Base-by-base conservation (phyloP, 2,113 vertebrate genomes). In the Grantiella picta region DNA sequence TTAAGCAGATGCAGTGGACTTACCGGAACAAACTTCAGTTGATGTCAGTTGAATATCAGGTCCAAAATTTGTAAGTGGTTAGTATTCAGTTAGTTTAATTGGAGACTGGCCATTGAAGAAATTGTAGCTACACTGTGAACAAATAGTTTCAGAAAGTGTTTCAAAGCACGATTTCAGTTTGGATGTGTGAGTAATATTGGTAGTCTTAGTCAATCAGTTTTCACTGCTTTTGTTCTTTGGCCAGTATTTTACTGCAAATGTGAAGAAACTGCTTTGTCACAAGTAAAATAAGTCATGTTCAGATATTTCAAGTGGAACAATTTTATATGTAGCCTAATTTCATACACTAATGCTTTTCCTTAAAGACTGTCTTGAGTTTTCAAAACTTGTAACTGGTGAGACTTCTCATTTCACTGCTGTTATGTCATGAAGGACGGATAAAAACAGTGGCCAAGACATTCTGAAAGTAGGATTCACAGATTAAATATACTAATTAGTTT, bases 291-390 rank as follows among this genome's bases (percentile, higher is more conserved):
- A 77, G 31, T 70, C 42, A n/a, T 21, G 45, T 31, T 63, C 12
- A 71, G 61, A 21, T 86, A 90, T 73, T 91, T 94, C 82, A 90
- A 89, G 64, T 85, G 73, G 70, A 94, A 90, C 56, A 64, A 27
- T 71, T 94, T 50, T 81, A 28, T 59, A 33, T 60, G 56, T 66
- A 81, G 80, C 73, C 95, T 95, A 94, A 94, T 94, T 96, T 94
- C 64, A 91, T 73, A 79, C 85, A 65, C 89, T 80, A 63, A 81
- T 89, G 86, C 79, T 80, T 80, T 80, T 71, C 76, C 47, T 81
- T 83, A 66, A 76, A 90, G 53, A 50, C 42, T 56, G 18, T 44
- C 44, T 77, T 16, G 8, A 77, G 49, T 92, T 93, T 87, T 93
- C 44, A 28, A 36, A 89, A 71, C 27, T 35, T 53, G 49, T 71